Percentiles rank a stretch among this genome's conserved stretches.
Conservation (phyloP, 2,888 invertebrate genomes). For the Drosophila paranaensis region DNA sequence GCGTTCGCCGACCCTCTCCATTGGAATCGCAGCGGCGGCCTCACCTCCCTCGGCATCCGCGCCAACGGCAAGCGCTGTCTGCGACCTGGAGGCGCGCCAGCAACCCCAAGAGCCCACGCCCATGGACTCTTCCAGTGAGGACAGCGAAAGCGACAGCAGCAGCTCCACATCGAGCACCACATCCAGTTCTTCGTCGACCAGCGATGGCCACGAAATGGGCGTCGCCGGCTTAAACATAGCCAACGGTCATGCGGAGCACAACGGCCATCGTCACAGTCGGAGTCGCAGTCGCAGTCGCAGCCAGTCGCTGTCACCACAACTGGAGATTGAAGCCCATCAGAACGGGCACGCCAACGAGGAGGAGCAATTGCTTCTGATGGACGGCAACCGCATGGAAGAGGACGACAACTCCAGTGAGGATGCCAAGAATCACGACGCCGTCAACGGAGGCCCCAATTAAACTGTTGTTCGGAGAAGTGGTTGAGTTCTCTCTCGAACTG, state of each 20-base stretch:
- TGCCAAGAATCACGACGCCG: conserved; percentile 31
- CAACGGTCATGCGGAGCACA: conserved; percentile 60
- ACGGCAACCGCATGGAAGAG: conserved; percentile 65
- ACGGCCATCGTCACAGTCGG: conserved; percentile 21
- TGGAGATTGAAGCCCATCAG: conserved; percentile 24
- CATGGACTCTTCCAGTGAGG: conserved; percentile 85
- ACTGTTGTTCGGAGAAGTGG: not conserved
- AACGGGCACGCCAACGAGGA: conserved; percentile 68
- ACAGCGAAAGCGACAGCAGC: conserved; percentile 86
- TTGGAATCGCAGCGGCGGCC: conserved; percentile 80
- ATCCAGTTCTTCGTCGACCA: conserved; percentile 75
- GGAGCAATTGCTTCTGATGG: conserved; percentile 54
- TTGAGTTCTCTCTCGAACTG: conserved; percentile 14
- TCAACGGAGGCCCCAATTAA: conserved; percentile 40
- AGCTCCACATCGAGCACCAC: conserved; percentile 86
- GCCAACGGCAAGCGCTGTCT: conserved; percentile 77
- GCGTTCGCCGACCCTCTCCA: conserved; percentile 68
- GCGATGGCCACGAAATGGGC: conserved; percentile 61
- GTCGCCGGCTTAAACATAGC: conserved; percentile 67
- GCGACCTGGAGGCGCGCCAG: conserved; percentile 73
- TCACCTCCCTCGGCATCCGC: conserved; percentile 82
- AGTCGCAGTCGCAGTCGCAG: conserved; percentile 68
- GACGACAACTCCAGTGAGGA: conserved; percentile 68
- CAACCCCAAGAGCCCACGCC: conserved; percentile 76
- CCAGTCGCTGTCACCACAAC: conserved; percentile 68